These are phyloP conservation scores for Merodon equestris DNA, from an alignment of 2,888 invertebrate species.

Conservation along the genomic window DNA sequence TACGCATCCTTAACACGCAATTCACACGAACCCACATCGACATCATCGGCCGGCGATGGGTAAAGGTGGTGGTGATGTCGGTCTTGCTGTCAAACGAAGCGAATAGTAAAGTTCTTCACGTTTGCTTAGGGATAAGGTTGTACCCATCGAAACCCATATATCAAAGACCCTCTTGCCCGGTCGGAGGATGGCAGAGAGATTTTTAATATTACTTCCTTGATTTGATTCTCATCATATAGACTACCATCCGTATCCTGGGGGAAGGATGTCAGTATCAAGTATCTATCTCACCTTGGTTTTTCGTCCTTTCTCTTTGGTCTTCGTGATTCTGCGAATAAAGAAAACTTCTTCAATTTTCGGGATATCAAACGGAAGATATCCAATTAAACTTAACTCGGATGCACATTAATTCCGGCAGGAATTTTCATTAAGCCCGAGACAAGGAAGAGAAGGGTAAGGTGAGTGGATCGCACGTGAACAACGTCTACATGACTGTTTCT, in stretches of 20 bases:
- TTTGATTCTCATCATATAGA: constrained; percentile 47
- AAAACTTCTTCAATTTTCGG: constrained; percentile 53
- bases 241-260: constrained; percentile 26
- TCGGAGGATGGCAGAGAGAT: constrained; percentile 32
- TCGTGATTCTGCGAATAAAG: constrained; percentile 19
- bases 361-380: constrained; percentile 62
- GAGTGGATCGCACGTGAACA: constrained; percentile 2
- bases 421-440: constrained; percentile 61
- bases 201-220: constrained; percentile 56
- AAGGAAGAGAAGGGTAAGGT: not conserved
- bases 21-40: constrained; percentile 22
- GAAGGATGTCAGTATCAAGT: constrained; percentile 50
- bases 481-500: constrained; percentile 4
- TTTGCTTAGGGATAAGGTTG: not conserved
- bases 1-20: constrained; percentile 48
- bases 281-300: constrained; percentile 24
- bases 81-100: no score
- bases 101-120: not conserved
- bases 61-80: no score
- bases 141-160: constrained; percentile 10
- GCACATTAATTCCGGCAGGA: constrained; percentile 63
- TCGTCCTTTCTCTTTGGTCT: not conserved
- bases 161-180: constrained; percentile 14
- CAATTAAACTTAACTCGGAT: constrained; percentile 64
- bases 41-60: not conserved